Evolutionary conservation across 1,140 invertebrate species (phyloP).

Genomic region (Drosophila rufa): DNA sequence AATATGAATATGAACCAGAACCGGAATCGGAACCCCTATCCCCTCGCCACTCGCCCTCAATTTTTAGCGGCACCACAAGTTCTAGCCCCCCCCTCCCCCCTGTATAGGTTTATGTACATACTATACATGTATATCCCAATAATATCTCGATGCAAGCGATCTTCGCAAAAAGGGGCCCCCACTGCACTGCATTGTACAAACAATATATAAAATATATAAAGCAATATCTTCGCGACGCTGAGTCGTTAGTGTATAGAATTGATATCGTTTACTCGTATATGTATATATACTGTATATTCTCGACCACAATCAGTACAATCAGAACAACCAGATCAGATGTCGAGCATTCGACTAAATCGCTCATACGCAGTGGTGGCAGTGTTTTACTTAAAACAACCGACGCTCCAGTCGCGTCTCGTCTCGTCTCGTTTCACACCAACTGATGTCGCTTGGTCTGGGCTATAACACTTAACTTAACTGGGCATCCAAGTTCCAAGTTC

Average conservation of each 20-base stretch:
- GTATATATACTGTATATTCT: conserved; percentile 59
- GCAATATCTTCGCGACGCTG: conserved; percentile 47
- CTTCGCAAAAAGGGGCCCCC: conserved; percentile 28
- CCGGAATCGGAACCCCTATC: conserved; percentile 12
- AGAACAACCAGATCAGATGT: conserved; percentile 68
- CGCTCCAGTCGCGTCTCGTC: conserved; percentile 40
- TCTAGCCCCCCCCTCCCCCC: not conserved
- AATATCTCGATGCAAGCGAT: conserved; percentile 24
- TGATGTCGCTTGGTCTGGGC: conserved; percentile 54
- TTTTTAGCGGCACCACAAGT: conserved; percentile 56
- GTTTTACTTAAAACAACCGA: conserved; percentile 84
- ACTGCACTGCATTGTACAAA: conserved; percentile 52
- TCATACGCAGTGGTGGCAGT: conserved; percentile 85
- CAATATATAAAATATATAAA: conserved; percentile 49
- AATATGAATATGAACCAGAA: conserved; percentile 30
- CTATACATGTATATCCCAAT: conserved; percentile 33
- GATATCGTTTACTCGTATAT: conserved; percentile 48
- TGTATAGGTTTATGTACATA: conserved; percentile 21
- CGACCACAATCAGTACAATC: conserved; percentile 49
- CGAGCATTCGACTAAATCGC: conserved; percentile 61
- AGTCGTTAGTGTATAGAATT: conserved; percentile 65
- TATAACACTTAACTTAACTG: conserved; percentile 25
- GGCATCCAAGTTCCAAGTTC: not conserved
- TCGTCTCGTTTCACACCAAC: conserved; percentile 43
- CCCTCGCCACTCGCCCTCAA: conserved; percentile 17